phyloP scores from a whole-genome alignment of 2,888 invertebrate species.

The Anaspis maculata region DNA sequence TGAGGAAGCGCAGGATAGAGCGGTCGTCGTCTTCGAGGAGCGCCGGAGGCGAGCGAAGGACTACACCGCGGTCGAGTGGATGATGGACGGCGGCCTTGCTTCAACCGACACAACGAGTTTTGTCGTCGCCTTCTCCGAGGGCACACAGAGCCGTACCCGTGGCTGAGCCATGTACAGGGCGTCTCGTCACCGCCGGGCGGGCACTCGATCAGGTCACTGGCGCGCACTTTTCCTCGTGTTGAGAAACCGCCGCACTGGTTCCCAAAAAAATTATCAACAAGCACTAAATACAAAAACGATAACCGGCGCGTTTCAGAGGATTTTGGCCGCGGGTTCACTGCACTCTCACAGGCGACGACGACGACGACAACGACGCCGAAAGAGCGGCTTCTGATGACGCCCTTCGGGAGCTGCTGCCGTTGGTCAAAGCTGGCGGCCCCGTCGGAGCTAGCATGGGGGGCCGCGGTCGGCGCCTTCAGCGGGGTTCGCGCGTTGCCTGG shows the following conservation, averaged over 20 bases:
- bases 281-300: no score
- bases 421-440: constrained; percentile 21
- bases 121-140: constrained; percentile 26
- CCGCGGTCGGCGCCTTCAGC: no score
- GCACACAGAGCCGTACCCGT: constrained; percentile 67
- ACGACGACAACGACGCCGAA: no score
- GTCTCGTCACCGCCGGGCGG: no score
- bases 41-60: neutral
- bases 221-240: constrained; percentile 23
- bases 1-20: neutral
- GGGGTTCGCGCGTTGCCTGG: constrained; percentile 1
- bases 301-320: constrained; percentile 24
- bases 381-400: no score
- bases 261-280: no score
- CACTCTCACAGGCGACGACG: constrained; percentile 23
- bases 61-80: neutral
- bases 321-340: no score
- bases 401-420: no score
- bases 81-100: neutral
- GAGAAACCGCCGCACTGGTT: no score
- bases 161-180: constrained; percentile 88
- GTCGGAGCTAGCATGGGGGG: constrained; percentile 22
- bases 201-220: constrained; percentile 56
- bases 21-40: neutral
- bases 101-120: constrained; percentile 14